Evolutionary conservation across 92 coral and sea anemone species (phyloP).

Genomic region (Hydrozoanthus gracilis): DNA sequence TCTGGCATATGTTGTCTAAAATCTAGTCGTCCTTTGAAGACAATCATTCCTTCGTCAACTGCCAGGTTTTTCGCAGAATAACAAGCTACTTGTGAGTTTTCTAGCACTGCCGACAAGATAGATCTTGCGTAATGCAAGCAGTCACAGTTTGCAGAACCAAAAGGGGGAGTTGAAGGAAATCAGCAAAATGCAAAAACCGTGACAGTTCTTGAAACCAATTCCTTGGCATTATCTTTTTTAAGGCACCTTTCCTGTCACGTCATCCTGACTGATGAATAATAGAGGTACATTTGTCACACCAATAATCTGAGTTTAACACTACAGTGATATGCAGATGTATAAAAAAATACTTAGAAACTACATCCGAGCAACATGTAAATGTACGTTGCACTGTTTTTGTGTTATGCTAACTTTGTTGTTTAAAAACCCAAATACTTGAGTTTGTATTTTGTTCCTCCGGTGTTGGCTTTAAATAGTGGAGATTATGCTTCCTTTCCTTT

Average conservation of each 20-base stretch:
- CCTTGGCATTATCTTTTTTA: too few species aligned
- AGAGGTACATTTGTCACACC: background rate
- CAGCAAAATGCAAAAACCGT: too few species aligned
- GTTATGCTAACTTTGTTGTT: background rate
- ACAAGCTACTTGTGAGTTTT: background rate
- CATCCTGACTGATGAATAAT: too few species aligned
- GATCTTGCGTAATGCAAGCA: too few species aligned
- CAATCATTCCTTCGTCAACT: background rate
- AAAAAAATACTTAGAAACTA: too few species aligned
- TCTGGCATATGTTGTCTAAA: background rate
- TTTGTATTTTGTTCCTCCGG: background rate
- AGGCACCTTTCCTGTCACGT: too few species aligned
- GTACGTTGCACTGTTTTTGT: slow-evolving; percentile 3
- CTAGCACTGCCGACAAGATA: background rate
- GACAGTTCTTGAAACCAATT: too few species aligned
- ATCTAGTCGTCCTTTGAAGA: background rate
- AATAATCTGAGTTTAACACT: background rate
- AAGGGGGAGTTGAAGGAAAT: too few species aligned
- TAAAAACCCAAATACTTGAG: background rate
- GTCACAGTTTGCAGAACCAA: too few species aligned
- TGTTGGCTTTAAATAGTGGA: slow-evolving; percentile 53
- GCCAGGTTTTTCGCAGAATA: background rate
- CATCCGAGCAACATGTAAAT: background rate
- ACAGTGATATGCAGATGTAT: too few species aligned
- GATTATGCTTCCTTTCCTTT: slow-evolving; percentile 41